Evolutionary conservation across 2,113 vertebrate genomes (phyloP).

Genomic region (Prolemur simus): DNA sequence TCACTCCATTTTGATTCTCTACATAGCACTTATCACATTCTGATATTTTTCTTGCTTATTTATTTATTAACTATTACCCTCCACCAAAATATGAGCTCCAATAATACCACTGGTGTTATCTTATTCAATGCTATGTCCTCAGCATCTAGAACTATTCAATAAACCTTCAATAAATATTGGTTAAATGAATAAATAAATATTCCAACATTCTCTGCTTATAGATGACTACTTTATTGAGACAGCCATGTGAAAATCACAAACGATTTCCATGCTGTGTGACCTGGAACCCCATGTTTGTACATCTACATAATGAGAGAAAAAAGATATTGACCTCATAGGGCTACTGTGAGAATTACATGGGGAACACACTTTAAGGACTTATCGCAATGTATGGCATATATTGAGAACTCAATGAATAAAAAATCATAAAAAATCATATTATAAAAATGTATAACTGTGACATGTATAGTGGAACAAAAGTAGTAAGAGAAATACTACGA

Average conservation of each 20-base stretch:
- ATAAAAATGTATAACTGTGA: background rate
- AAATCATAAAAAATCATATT: background rate
- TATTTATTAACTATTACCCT: background rate
- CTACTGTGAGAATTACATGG: background rate
- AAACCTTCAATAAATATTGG: background rate
- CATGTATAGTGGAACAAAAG: background rate
- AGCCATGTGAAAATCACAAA: background rate
- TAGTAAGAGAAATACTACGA: background rate
- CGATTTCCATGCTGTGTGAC: background rate
- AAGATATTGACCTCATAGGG: background rate
- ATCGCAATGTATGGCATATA: background rate
- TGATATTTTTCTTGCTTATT: background rate
- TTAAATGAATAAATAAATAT: background rate
- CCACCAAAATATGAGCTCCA: background rate
- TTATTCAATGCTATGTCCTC: background rate
- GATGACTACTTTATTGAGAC: background rate
- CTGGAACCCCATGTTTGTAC: background rate
- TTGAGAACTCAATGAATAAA: background rate
- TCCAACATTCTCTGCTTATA: background rate
- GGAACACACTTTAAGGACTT: background rate
- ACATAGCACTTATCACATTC: background rate
- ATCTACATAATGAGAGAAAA: background rate
- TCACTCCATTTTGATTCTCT: background rate
- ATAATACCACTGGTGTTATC: background rate
- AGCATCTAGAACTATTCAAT: background rate